These are phyloP conservation scores for Eupithecia subfuscata DNA, from an alignment of 2,888 invertebrate genomes.

Conservation along the genomic window DNA sequence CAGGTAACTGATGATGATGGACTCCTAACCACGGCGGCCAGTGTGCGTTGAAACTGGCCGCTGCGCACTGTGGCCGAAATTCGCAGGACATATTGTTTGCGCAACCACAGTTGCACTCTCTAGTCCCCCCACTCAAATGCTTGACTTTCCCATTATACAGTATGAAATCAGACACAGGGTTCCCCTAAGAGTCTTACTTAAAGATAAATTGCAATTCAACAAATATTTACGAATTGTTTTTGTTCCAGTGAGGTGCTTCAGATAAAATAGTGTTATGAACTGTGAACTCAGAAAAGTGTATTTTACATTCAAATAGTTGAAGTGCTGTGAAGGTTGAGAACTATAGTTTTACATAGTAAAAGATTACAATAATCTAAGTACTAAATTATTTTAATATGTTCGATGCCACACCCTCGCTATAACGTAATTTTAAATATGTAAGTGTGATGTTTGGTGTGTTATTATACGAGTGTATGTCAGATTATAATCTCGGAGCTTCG, in stretches of 20 bases:
- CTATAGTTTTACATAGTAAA: constrained; percentile 74
- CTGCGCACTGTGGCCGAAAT: no score
- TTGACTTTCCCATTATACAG: no score
- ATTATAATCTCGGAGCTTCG: constrained; percentile 62
- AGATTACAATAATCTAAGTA: constrained; percentile 71
- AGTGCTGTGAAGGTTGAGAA: constrained; percentile 76
- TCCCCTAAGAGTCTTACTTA: not conserved
- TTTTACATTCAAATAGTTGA: constrained; percentile 62
- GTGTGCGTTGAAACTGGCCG: not conserved
- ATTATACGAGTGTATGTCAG: constrained; percentile 60
- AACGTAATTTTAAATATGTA: constrained; percentile 68
- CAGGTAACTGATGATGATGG: constrained; percentile 10
- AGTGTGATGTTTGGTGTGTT: constrained; percentile 71
- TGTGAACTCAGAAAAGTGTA: constrained; percentile 46
- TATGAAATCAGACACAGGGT: no score
- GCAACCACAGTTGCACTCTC: no score
- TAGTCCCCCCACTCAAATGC: no score
- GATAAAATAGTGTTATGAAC: constrained; percentile 37
- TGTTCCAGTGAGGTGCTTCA: constrained; percentile 64
- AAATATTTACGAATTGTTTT: constrained; percentile 28
- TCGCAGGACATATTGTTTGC: no score
- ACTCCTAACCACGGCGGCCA: not conserved
- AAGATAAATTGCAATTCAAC: not conserved
- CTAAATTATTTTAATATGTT: constrained; percentile 82
- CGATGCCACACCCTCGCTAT: constrained; percentile 76